Percentiles rank a stretch among this genome's conserved stretches.
These are phyloP conservation scores for Brassicogethes aeneus DNA, from an alignment of 2,888 invertebrate species.

Conservation along the genomic window DNA sequence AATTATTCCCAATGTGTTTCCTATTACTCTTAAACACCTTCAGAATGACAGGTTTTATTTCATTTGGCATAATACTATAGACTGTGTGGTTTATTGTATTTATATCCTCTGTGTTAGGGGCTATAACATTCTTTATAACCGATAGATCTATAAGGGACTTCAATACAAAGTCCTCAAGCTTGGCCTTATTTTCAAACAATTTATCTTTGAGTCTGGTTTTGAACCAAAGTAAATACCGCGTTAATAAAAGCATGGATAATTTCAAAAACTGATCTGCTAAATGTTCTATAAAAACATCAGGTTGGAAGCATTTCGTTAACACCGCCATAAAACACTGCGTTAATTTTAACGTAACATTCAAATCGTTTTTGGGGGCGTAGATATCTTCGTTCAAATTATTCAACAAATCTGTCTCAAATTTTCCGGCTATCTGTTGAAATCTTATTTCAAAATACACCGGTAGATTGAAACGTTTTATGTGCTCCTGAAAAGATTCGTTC, in stretches of 20 bases:
- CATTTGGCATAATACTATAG: slow-evolving; percentile 25
- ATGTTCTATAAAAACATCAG: slow-evolving; percentile 70
- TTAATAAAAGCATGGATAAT: slow-evolving; percentile 72
- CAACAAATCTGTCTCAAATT: slow-evolving; percentile 43
- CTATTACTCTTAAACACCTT: slow-evolving; percentile 26
- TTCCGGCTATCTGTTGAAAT: slow-evolving; percentile 86
- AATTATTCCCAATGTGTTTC: slow-evolving; percentile 18
- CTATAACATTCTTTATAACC: slow-evolving; percentile 21
- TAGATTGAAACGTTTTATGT: slow-evolving; percentile 78
- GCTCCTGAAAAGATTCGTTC: slow-evolving; percentile 66
- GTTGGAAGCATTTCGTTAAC: slow-evolving; percentile 57
- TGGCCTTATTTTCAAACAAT: slow-evolving; percentile 7
- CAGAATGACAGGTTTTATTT: slow-evolving; percentile 21
- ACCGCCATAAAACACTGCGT: slow-evolving; percentile 44
- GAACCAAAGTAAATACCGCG: slow-evolving; percentile 72
- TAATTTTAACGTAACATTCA: slow-evolving; percentile 43
- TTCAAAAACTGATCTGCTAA: slow-evolving; percentile 83
- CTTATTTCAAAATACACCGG: slow-evolving; percentile 95
- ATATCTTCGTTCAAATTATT: slow-evolving; percentile 19
- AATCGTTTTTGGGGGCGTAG: slow-evolving; percentile 27
- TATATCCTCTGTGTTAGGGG: slow-evolving; percentile 12
- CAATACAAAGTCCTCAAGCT: slow-evolving; percentile 28
- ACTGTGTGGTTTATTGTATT: slow-evolving; percentile 21
- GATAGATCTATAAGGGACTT: slow-evolving; percentile 28
- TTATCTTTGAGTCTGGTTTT: slow-evolving; percentile 22